phyloP scores from a whole-genome alignment of 1,140 invertebrate species.

The Drosophila punjabiensis region DNA sequence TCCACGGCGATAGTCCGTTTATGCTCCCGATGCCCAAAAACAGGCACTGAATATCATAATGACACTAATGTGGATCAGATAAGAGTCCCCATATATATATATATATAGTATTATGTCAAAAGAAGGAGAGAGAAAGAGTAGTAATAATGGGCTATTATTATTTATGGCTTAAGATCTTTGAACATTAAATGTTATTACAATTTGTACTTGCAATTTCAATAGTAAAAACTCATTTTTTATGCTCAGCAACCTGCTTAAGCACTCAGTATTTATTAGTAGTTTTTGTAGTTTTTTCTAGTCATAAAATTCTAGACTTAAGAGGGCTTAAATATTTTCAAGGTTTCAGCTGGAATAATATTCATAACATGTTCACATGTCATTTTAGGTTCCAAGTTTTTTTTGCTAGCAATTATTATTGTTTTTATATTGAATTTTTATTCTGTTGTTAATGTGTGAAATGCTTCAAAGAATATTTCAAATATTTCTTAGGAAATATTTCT shows the following conservation, averaged over 20 bases:
- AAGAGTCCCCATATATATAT: conserved; percentile 10
- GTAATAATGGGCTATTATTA: neutral
- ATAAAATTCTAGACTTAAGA: neutral
- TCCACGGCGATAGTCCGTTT: conserved; percentile 20
- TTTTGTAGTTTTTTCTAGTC: neutral
- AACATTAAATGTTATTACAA: neutral
- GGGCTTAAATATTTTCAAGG: neutral
- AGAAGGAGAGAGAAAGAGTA: neutral
- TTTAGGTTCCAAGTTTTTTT: no score
- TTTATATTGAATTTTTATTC: no score
- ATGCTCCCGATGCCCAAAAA: conserved; percentile 45
- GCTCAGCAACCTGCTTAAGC: neutral
- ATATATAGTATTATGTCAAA: neutral
- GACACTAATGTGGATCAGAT: conserved; percentile 46
- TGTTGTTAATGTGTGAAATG: neutral
- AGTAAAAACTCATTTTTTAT: neutral
- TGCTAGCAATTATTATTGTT: no score
- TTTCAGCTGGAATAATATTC: neutral
- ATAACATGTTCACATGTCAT: neutral
- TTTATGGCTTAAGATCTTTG: neutral
- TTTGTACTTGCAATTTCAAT: neutral
- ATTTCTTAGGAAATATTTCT: neutral
- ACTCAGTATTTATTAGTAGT: neutral
- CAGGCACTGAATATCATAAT: conserved; percentile 25
- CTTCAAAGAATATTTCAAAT: neutral